phyloP scores from a whole-genome alignment of 2,888 invertebrate genomes.

The Plusia festucae region DNA sequence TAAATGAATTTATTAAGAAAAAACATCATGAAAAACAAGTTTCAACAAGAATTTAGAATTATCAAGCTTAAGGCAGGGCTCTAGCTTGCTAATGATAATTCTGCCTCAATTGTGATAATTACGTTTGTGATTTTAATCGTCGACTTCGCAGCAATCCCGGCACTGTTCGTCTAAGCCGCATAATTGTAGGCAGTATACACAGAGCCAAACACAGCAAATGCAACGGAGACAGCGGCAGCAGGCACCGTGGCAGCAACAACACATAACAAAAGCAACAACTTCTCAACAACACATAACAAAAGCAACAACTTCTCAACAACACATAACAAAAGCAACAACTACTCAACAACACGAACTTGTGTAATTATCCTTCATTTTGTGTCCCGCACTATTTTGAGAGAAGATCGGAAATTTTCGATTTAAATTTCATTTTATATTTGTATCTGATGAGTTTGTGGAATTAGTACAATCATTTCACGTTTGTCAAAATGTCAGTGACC shows the following conservation, averaged over 20 bases:
- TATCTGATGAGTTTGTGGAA: not conserved
- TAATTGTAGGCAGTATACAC: constrained; percentile 57
- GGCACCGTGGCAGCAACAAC: constrained; percentile 6
- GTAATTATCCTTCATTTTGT: no score
- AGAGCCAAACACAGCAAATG: constrained; percentile 58
- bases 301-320: not conserved
- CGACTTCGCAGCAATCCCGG: constrained; percentile 49
- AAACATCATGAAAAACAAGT: not conserved
- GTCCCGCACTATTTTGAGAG: not conserved
- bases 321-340: not conserved
- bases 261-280: not conserved
- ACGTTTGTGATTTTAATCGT: constrained; percentile 15
- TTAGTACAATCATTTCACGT: no score
- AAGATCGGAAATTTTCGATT: not conserved
- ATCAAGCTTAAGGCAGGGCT: not conserved
- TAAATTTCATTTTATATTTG: not conserved
- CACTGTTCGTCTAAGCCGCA: constrained; percentile 62
- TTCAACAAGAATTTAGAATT: not conserved
- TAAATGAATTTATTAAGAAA: not conserved
- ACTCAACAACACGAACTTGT: not conserved
- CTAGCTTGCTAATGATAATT: not conserved
- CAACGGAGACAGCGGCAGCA: constrained; percentile 61
- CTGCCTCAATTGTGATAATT: not conserved
- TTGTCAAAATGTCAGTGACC: not conserved
- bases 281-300: no score